phyloP scores from a whole-genome alignment of 2,888 invertebrate genomes.

The Penaeus monodon region DNA sequence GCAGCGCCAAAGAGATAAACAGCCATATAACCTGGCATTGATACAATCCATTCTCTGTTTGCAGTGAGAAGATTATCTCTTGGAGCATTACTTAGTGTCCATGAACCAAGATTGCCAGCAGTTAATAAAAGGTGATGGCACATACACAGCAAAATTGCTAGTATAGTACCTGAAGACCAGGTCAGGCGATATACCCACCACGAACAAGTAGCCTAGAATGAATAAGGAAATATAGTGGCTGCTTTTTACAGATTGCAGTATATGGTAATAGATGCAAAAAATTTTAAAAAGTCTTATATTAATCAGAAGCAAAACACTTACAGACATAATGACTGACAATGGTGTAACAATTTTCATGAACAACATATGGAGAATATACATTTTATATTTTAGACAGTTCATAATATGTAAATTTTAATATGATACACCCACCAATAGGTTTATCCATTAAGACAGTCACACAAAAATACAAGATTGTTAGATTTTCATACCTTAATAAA shows the following conservation, averaged over 20 bases:
- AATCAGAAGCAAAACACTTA: too few relatives aligned
- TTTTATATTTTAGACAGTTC: too few relatives aligned
- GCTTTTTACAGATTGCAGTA: too few relatives aligned
- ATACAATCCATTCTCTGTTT: slow-evolving; percentile 92
- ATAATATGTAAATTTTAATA: not conserved
- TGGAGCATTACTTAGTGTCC: slow-evolving; percentile 26
- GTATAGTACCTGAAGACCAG: not conserved
- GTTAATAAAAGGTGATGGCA: slow-evolving; percentile 39
- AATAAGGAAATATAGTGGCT: too few relatives aligned
- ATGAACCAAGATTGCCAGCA: slow-evolving; percentile 9
- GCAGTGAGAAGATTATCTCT: slow-evolving; percentile 71
- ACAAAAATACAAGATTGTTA: not conserved
- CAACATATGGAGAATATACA: too few relatives aligned
- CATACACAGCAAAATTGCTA: slow-evolving; percentile 5
- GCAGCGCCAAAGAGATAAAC: slow-evolving; percentile 82
- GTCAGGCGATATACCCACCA: slow-evolving; percentile 41
- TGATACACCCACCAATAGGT: not conserved
- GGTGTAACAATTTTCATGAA: too few relatives aligned
- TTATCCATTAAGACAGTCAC: not conserved
- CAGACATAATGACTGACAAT: too few relatives aligned
- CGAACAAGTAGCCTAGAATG: slow-evolving; percentile 30
- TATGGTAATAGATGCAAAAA: too few relatives aligned
- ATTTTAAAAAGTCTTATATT: too few relatives aligned
- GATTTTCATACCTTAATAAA: slow-evolving; percentile 76
- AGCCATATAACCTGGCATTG: slow-evolving; percentile 85